Base-by-base conservation (phyloP, 2,113 vertebrate genomes). In the Leptosomus discolor region DNA sequence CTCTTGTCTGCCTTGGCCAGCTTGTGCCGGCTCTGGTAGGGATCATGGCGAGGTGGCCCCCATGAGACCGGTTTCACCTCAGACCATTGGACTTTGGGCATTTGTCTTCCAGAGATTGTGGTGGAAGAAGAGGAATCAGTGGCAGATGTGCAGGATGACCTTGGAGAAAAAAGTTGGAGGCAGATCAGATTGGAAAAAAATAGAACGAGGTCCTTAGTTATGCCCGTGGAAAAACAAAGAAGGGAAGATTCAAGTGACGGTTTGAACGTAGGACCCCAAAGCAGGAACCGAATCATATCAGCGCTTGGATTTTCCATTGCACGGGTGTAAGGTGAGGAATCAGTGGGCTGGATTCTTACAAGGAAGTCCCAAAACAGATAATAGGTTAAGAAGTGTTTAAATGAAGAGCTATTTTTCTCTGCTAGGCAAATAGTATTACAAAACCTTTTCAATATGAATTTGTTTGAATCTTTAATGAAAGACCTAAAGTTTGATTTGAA, bases 11-110 rank as follows among this genome's bases (percentile, higher is more conserved):
- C n/a, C 51, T 85, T 63, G 61, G 24, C 48, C 43, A 27, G 1
- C 34, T 65, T 50, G 24, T 29, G 30, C 39, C 51, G 14, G 37
- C 37, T 67, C 18, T 32, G 71, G 39, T 17, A 3, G 36, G 11
- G 26, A 22, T 50, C 19, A 1, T 22, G n/a, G 45, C 0, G 3
- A 57, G 32, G 23, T 54, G 37, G 23, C 11, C 27, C 7, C 34
- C 37, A 10, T 29, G 39, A 39, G 24, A 17, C 18, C 39, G 57
- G 12, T 70, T 88, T 54, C 32, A 65, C 21, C 37, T 50, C 60
- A 37, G 34, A 54, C 15, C 32, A 4, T 39, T 1, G 3, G 6
- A 17, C 18, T 68, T 53, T 14, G 60, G 39, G 16, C 48, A 9
- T 75, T 74, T 50, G 18, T 79, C 34, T 81, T 82, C 57, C 57